Base-by-base conservation (phyloP, 1,140 invertebrate species). In the Drosophila albomicans region DNA sequence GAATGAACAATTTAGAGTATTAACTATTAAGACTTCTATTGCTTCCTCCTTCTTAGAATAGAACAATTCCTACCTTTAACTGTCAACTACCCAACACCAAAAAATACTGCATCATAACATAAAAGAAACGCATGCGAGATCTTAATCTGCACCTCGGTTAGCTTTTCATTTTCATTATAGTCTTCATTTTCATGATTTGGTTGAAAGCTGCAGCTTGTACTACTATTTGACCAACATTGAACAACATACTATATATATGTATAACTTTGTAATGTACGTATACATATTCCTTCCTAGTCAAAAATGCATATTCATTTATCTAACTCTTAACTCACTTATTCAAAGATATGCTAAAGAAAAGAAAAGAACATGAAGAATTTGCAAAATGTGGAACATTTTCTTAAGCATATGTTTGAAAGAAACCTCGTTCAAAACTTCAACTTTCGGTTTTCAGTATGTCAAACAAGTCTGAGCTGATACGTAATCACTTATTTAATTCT, bases 401-500 rank as follows among this genome's bases (percentile, higher is more conserved):
- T 35, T 48, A 67, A 51, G 67, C 48, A 68, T 63, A 69, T 74
- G 10, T 69, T 69, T 3, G 15, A 35, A 73, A 76, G 54, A 59
- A 25, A 38, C 35, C 35, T 38, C 35, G 35, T 68, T 35, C 11
- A 35, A 48, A 71, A 52, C 38, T 28, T 67, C n/a, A 43, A 54
- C 28, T 66, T 73, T 54, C 57, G 49, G 57, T 67, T 61, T 54
- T 28, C 4, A 38, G 20, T 72, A 65, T 67, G 54, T 73, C 35
- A 52, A 61, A 59, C 64, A 61, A 51, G 20, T 54, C 78, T 59
- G 43, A 73, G 68, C 57, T 52, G 49, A 82, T 52, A 61, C 71
- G 28, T 65, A 77, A 49, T 32, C 66, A 80, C 74, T 66, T 78
- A 56, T 49, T 64, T 85, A 54, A 56, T 71, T 59, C 58, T 45